Evolutionary conservation across 2,888 invertebrate genomes (phyloP).

Genomic region (Galerucella calmariensis): DNA sequence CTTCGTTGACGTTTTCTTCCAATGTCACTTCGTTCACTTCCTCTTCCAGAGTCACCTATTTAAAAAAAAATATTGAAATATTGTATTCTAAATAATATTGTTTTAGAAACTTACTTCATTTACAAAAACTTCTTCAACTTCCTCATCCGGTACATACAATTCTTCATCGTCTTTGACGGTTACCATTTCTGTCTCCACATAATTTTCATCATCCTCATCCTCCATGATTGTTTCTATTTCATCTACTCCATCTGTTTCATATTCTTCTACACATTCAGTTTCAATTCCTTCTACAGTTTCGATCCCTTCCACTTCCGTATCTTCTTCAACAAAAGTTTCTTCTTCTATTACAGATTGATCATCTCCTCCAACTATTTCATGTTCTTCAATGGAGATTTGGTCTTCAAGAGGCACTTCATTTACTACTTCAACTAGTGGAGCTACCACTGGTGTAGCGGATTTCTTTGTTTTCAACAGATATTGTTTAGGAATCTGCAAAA

Average conservation of each 20-base stretch:
- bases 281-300: conserved; percentile 49
- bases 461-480: conserved; percentile 55
- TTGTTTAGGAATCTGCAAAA: conserved; percentile 53
- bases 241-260: conserved; percentile 14
- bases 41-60: conserved; percentile 59
- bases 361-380: conserved; percentile 43
- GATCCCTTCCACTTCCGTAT: conserved; percentile 36
- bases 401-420: conserved; percentile 40
- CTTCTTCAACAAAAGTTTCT: conserved; percentile 23
- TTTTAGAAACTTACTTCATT: conserved; percentile 54
- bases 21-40: conserved; percentile 59
- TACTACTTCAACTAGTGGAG: conserved; percentile 37
- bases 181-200: conserved; percentile 34
- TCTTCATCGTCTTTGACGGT: conserved; percentile 31
- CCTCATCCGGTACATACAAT: conserved; percentile 37
- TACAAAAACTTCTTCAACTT: conserved; percentile 51
- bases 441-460: conserved; percentile 33
- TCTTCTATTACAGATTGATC: conserved; percentile 9
- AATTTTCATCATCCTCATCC: conserved; percentile 24
- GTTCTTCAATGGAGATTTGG: conserved; percentile 43
- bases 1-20: conserved; percentile 53
- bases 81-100: neutral
- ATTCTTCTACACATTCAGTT: neutral
- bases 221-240: conserved; percentile 31
- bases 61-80: neutral